Evolutionary conservation across 1,140 invertebrate genomes (phyloP).

Genomic region (Maconellicoccus hirsutus): DNA sequence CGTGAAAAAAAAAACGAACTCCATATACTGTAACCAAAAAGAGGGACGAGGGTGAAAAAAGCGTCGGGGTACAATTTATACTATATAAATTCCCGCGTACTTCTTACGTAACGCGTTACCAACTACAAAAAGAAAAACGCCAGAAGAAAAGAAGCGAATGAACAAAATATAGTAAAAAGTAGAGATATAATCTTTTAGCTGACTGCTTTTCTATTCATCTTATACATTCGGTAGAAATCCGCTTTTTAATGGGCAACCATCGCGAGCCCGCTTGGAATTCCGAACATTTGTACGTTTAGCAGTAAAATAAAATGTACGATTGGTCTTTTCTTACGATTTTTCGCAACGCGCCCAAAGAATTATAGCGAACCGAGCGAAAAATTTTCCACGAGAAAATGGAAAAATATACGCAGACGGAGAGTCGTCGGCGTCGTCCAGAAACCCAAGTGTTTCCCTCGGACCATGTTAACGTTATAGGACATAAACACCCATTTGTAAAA

Average conservation of each 20-base stretch:
- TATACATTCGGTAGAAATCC: not conserved
- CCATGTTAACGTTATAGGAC: not conserved
- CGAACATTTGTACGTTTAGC: constrained; percentile 1
- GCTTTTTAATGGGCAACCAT: not conserved
- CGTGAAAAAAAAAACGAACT: too few species aligned
- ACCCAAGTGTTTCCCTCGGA: not conserved
- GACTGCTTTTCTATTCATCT: constrained; percentile 2
- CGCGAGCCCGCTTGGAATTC: not conserved
- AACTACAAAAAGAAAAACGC: too few species aligned
- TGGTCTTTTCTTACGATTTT: constrained; percentile 3
- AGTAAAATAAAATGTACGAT: constrained; percentile 1
- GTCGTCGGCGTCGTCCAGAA: not conserved
- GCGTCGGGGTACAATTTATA: too few species aligned
- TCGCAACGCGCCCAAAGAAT: not conserved
- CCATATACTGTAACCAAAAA: too few species aligned
- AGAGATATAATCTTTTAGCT: not conserved
- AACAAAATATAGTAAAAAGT: not conserved
- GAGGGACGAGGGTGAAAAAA: too few species aligned
- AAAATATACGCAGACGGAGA: not conserved
- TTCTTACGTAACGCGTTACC: too few species aligned
- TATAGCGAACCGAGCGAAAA: not conserved
- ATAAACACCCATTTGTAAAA: constrained; percentile 1
- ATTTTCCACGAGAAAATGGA: not conserved
- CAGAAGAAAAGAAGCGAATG: too few species aligned
- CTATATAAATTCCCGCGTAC: too few species aligned